Evolutionary conservation across 1,140 invertebrate species (phyloP).

Genomic region (Vanessa tameamea): DNA sequence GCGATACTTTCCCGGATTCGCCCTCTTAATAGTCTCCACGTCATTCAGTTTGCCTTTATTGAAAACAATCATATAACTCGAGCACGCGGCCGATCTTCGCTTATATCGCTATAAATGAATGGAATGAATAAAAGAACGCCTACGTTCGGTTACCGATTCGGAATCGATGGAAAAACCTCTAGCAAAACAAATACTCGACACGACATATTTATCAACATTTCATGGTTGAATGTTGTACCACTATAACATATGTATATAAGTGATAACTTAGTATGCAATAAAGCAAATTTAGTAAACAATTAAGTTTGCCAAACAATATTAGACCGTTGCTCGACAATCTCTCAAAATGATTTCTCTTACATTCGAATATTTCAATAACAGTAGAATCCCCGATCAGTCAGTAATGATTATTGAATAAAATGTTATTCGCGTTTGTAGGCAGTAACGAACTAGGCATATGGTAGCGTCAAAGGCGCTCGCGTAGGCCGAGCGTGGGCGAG

Average conservation of each 20-base stretch:
- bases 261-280: too few species aligned
- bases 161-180: neutral
- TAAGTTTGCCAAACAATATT: too few species aligned
- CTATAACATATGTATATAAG: too few species aligned
- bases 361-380: too few species aligned
- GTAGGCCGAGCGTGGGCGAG: slow-evolving; percentile 53
- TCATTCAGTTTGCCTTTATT: slow-evolving; percentile 65
- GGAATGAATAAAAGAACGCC: neutral
- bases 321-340: too few species aligned
- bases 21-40: slow-evolving; percentile 63
- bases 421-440: slow-evolving; percentile 5
- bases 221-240: too few species aligned
- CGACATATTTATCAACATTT: too few species aligned
- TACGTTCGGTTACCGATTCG: neutral
- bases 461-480: slow-evolving; percentile 40
- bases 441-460: slow-evolving; percentile 15
- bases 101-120: neutral
- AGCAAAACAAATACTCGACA: too few species aligned
- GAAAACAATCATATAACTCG: slow-evolving; percentile 60
- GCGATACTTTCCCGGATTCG: slow-evolving; percentile 64
- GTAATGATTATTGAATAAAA: neutral
- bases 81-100: slow-evolving; percentile 27
- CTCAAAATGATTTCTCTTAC: too few species aligned
- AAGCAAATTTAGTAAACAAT: too few species aligned
- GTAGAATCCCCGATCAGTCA: too few species aligned